These are phyloP conservation scores for Ormyrus rosae DNA, from an alignment of 2,888 invertebrate species.

Conservation along the genomic window DNA sequence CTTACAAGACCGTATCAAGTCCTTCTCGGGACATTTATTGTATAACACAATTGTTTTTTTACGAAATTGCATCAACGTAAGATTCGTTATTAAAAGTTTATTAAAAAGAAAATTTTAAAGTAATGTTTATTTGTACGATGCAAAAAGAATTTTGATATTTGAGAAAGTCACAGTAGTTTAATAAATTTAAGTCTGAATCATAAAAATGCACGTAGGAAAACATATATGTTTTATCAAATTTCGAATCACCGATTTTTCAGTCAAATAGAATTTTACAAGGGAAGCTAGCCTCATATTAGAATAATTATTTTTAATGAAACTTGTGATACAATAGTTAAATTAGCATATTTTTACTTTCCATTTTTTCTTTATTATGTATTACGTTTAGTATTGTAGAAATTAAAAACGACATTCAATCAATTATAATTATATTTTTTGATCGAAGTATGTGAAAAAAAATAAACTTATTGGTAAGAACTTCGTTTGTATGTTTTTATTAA, in stretches of 20 bases:
- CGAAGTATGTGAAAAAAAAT: constrained; percentile 10
- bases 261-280: neutral
- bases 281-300: constrained; percentile 22
- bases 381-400: neutral
- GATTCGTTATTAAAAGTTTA: too few relatives aligned
- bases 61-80: too few relatives aligned
- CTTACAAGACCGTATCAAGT: too few relatives aligned
- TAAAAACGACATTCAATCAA: neutral
- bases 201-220: too few relatives aligned
- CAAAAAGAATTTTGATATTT: too few relatives aligned
- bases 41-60: too few relatives aligned
- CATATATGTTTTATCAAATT: neutral
- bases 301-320: constrained; percentile 40
- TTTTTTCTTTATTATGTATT: constrained; percentile 2
- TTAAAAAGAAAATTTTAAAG: too few relatives aligned
- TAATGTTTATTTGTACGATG: too few relatives aligned
- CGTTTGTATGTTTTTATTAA: constrained; percentile 21
- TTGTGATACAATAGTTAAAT: constrained; percentile 37
- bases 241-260: constrained; percentile 4
- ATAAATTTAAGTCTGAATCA: too few relatives aligned
- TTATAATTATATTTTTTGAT: constrained; percentile 30
- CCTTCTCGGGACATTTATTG: too few relatives aligned
- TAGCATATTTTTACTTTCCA: constrained; percentile 13
- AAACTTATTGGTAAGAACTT: neutral
- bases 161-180: too few relatives aligned